These are phyloP conservation scores for Aleiodes testaceus DNA, from an alignment of 2,888 invertebrate genomes.

Conservation along the genomic window DNA sequence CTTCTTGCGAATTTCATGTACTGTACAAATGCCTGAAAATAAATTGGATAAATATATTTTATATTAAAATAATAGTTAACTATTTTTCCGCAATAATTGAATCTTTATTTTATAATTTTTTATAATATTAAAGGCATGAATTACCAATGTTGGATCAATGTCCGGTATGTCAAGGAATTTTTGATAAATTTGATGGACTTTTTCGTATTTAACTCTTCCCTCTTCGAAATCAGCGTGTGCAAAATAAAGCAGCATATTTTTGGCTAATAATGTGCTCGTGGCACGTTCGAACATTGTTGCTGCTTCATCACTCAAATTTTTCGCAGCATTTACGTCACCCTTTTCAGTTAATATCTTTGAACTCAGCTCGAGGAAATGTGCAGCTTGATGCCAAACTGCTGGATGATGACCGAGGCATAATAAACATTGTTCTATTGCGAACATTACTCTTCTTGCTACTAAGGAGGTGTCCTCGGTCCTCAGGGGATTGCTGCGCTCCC, in stretches of 20 bases:
- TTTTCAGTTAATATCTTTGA: constrained; percentile 95
- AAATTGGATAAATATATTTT: constrained; percentile 23
- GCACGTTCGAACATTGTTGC: constrained; percentile 96
- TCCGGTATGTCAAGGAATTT: constrained; percentile 91
- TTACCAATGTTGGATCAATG: constrained; percentile 95
- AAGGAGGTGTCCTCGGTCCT: constrained; percentile 96
- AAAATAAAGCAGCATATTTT: constrained; percentile 95
- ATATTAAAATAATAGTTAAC: no score
- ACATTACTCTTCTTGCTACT: constrained; percentile 95
- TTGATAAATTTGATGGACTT: constrained; percentile 96
- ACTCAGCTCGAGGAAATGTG: constrained; percentile 96
- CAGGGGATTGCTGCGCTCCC: constrained; percentile 97
- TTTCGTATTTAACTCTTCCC: constrained; percentile 94
- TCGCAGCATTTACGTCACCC: constrained; percentile 95
- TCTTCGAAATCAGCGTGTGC: constrained; percentile 99
- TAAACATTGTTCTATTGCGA: constrained; percentile 98
- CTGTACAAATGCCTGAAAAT: constrained; percentile 91
- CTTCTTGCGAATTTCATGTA: constrained; percentile 99
- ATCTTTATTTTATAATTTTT: neutral
- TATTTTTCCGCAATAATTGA: no score
- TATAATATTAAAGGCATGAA: constrained; percentile 53
- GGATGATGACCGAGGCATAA: constrained; percentile 97
- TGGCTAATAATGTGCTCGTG: constrained; percentile 89
- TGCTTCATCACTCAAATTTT: constrained; percentile 95
- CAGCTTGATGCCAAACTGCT: constrained; percentile 99